phyloP scores from a whole-genome alignment of 2,113 vertebrate species.

The Nycticryphes semicollaris region DNA sequence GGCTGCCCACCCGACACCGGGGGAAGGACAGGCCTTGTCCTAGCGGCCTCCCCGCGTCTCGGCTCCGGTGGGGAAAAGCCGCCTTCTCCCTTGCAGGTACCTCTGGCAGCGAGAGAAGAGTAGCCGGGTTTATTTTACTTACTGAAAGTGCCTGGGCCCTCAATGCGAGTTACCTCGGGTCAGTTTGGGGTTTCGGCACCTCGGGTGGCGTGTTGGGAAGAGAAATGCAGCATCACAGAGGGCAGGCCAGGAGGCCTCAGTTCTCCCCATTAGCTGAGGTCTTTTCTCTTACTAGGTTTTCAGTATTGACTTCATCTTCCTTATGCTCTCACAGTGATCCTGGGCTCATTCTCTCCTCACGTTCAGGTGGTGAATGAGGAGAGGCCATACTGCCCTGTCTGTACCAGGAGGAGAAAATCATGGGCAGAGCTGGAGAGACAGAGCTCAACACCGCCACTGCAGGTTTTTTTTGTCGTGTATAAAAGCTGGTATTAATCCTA shows the following conservation, averaged over 20 bases:
- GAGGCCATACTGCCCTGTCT: background rate
- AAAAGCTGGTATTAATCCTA: background rate
- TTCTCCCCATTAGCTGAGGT: fast-evolving
- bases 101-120: fast-evolving
- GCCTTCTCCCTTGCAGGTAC: fast-evolving
- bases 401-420: fast-evolving
- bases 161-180: background rate
- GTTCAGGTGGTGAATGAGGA: fast-evolving
- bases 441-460: fast-evolving
- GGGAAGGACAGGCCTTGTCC: fast-evolving
- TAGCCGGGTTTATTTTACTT: background rate
- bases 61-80: fast-evolving
- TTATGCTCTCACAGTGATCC: fast-evolving
- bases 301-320: fast-evolving
- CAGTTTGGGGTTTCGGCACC: background rate
- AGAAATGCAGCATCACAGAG: fast-evolving
- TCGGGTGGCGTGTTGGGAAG: fast-evolving
- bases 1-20: background rate
- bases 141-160: fast-evolving
- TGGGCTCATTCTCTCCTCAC: fast-evolving
- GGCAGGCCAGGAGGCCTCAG: background rate
- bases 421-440: too few relatives aligned
- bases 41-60: background rate
- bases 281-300: fast-evolving
- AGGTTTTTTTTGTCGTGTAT: fast-evolving